Evolutionary conservation across 2,113 vertebrate species (phyloP).

Genomic region (Peucedramus taeniatus): DNA sequence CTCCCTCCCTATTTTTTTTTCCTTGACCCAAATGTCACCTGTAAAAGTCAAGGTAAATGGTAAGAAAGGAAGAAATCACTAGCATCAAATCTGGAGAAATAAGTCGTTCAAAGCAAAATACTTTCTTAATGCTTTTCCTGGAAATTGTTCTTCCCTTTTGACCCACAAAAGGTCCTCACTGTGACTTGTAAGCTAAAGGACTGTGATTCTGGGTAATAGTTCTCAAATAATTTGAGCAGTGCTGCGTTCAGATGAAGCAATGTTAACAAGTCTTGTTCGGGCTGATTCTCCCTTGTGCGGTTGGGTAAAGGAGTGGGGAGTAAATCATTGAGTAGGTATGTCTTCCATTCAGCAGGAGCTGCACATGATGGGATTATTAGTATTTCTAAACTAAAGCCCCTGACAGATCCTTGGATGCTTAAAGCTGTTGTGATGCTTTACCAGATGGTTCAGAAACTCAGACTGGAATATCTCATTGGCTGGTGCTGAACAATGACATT

Average conservation of each 20-base stretch:
- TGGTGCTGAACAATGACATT: constrained; percentile 58
- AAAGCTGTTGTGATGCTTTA: constrained; percentile 48
- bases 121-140: background rate
- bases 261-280: background rate
- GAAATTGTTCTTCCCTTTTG: background rate
- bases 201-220: background rate
- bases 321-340: constrained; percentile 52
- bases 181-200: background rate
- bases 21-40: background rate
- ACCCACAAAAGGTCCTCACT: background rate
- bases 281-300: background rate
- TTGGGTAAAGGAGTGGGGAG: background rate
- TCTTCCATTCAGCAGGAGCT: constrained; percentile 54
- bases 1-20: background rate
- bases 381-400: constrained; percentile 56
- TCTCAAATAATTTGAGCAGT: background rate
- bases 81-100: background rate
- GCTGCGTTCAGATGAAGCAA: background rate
- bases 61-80: background rate
- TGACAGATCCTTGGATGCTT: constrained; percentile 61
- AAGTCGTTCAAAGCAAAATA: background rate
- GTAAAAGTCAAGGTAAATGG: background rate
- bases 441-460: constrained; percentile 58
- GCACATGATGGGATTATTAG: constrained; percentile 53
- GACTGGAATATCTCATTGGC: constrained; percentile 44